phyloP scores from a whole-genome alignment of 2,113 vertebrate species.

The Epinephelus fuscoguttatus region DNA sequence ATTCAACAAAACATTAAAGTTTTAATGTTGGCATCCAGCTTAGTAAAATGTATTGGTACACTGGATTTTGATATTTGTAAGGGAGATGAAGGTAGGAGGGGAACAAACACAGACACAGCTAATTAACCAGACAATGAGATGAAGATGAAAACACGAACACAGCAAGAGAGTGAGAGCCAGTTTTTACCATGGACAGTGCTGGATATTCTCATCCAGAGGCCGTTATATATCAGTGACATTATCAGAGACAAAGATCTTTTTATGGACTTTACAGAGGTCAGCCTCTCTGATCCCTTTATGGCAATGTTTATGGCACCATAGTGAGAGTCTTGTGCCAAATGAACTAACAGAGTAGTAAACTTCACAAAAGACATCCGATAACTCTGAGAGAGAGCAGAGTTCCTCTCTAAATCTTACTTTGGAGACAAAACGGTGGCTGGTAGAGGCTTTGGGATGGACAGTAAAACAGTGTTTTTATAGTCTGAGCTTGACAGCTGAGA shows the following conservation, averaged over 20 bases:
- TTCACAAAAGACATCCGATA: constrained; percentile 75
- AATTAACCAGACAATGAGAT: constrained; percentile 26
- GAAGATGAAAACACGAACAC: constrained; percentile 17
- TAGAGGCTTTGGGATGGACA: constrained; percentile 47
- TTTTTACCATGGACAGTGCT: constrained; percentile 4
- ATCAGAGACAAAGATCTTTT: constrained; percentile 76
- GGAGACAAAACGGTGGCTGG: constrained; percentile 56
- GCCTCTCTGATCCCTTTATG: constrained; percentile 69
- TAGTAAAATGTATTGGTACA: background rate
- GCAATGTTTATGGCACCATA: constrained; percentile 70
- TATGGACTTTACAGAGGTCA: constrained; percentile 78
- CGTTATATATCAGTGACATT: constrained; percentile 66
- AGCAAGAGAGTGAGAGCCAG: background rate
- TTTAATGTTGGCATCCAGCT: background rate
- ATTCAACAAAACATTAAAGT: background rate
- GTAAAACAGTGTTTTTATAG: constrained; percentile 68
- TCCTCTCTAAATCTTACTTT: constrained; percentile 67
- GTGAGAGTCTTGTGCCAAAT: constrained; percentile 71
- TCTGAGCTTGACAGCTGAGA: constrained; percentile 49
- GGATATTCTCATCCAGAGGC: constrained; percentile 34
- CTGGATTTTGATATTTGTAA: background rate
- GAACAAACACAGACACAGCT: constrained; percentile 9
- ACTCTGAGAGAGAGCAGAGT: constrained; percentile 44
- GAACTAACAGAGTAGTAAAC: constrained; percentile 78
- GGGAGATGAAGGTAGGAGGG: background rate